phyloP scores from a whole-genome alignment of 2,113 vertebrate genomes.

The Tiliqua scincoides region DNA sequence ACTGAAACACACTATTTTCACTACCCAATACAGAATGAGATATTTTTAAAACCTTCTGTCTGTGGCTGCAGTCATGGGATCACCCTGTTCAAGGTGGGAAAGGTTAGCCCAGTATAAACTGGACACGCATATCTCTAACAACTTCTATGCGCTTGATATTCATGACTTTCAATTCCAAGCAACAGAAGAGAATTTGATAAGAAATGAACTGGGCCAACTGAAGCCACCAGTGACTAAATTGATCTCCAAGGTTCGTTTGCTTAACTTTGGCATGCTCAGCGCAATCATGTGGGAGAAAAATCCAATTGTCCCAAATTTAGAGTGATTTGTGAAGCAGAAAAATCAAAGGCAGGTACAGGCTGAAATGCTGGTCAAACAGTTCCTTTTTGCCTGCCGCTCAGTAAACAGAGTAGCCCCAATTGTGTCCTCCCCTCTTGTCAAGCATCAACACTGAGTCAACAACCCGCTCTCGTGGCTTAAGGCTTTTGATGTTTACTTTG shows the following conservation, averaged over 20 bases:
- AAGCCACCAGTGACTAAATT: not conserved
- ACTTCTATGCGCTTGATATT: not conserved
- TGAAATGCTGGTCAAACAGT: slow-evolving; percentile 47
- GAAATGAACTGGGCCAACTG: not conserved
- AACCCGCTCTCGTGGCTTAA: slow-evolving; percentile 69
- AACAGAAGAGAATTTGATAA: not conserved
- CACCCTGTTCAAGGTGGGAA: not conserved
- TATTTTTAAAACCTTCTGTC: no score
- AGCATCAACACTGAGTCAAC: slow-evolving; percentile 72
- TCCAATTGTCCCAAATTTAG: slow-evolving; percentile 24
- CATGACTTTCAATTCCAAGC: slow-evolving; percentile 20
- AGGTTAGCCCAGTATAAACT: no score
- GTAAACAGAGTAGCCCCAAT: slow-evolving; percentile 60
- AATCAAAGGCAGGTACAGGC: slow-evolving; percentile 54
- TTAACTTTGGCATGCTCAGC: slow-evolving; percentile 36
- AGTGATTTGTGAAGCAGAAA: slow-evolving; percentile 26
- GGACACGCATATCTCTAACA: not conserved
- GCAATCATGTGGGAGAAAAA: slow-evolving; percentile 37
- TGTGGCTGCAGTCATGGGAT: not conserved
- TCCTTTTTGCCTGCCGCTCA: slow-evolving; percentile 50
- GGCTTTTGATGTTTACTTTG: slow-evolving; percentile 80
- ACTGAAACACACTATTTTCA: no score
- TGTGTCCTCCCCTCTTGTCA: slow-evolving; percentile 70
- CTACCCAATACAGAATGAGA: no score
- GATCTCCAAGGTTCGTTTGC: slow-evolving; percentile 17